Percentiles rank a stretch among this genome's conserved stretches.
These are phyloP conservation scores for Cydia pomonella DNA, from an alignment of 1,140 invertebrate species.

Conservation along the genomic window DNA sequence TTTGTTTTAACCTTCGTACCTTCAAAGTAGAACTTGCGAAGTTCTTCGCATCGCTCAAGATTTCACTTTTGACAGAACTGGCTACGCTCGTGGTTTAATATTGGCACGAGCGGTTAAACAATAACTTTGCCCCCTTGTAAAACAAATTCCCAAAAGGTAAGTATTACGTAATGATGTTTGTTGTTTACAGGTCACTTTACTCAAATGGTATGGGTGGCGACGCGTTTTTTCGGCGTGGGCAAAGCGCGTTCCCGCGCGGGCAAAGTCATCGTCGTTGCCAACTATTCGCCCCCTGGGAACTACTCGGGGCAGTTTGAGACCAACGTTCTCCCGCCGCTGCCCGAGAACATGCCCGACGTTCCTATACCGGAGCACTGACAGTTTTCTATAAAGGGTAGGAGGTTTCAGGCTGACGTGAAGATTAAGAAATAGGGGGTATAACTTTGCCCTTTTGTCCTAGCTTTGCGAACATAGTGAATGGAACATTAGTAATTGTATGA, in stretches of 20 bases:
- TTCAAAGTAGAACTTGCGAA: no score
- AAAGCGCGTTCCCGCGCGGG: constrained; percentile 89
- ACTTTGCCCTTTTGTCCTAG: constrained; percentile 33
- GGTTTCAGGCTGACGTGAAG: constrained; percentile 67
- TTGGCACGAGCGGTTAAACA: no score
- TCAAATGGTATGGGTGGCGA: constrained; percentile 93
- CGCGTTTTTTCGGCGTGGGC: constrained; percentile 90
- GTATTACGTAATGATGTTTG: no score
- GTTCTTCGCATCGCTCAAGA: no score
- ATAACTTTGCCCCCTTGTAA: no score
- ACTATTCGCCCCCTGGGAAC: constrained; percentile 90
- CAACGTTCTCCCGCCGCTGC: constrained; percentile 88
- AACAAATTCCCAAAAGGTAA: no score
- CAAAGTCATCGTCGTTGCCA: constrained; percentile 89
- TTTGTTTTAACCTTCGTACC: no score
- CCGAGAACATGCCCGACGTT: constrained; percentile 80
- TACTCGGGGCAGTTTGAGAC: constrained; percentile 87
- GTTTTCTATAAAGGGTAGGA: constrained; percentile 70
- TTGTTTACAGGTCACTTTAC: constrained; percentile 90
- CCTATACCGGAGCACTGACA: constrained; percentile 71
- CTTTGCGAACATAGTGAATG: constrained; percentile 12
- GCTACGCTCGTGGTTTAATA: no score
- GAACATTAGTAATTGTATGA: no score
- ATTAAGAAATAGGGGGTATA: constrained; percentile 40
- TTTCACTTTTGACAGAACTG: no score